Base-by-base conservation (phyloP, 1,140 invertebrate genomes). In the Calliphora vicina region DNA sequence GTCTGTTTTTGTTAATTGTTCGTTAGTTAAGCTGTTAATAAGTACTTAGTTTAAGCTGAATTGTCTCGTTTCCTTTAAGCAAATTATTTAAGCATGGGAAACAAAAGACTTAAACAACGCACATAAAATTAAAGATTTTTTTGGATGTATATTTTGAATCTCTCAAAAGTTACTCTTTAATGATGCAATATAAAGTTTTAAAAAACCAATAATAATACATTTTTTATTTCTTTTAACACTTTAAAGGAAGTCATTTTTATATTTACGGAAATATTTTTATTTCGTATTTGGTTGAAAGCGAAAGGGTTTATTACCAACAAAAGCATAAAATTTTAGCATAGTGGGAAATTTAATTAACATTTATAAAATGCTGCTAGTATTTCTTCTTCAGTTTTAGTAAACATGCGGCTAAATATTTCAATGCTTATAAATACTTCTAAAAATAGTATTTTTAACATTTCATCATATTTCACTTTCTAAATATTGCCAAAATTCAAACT, bases 91-190 rank as follows among this genome's bases (percentile, higher is more conserved):
- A 3, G 3, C 8, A 12, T 17, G 29, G 35, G 20, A 43, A 78
- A 78, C n/a, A 43, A 78, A 78, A 43, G 74, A 45, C n/a, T 78
- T 78, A 45, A 78, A 35, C 45, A 20, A 78, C 35, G 13, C 45
- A 45, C 74, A 23, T 35, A 25, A 50, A 15, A 6, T 50, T 4
- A 50, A 13, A n/a, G 45, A 50, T 50, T 50, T 50, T n/a, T n/a
- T n/a, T n/a, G n/a, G n/a, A n/a, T 50, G 5, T 35, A 35, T 50
- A 13, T 12, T 50, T 50, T 50, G 45, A 17, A 50, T 50, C 13
- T 50, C 45, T 12, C 4, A 50, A 13, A 50, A 10, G 3, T 50
- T 50, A 50, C 12, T 6, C 45, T n/a, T 50, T 50, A 50, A 50
- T 50, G 45, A 50, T 50, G 45, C 45, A 50, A 50, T 50, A 50